Conservation (phyloP, 2,797 vertebrate species). For the Thamnophis elegans region DNA sequence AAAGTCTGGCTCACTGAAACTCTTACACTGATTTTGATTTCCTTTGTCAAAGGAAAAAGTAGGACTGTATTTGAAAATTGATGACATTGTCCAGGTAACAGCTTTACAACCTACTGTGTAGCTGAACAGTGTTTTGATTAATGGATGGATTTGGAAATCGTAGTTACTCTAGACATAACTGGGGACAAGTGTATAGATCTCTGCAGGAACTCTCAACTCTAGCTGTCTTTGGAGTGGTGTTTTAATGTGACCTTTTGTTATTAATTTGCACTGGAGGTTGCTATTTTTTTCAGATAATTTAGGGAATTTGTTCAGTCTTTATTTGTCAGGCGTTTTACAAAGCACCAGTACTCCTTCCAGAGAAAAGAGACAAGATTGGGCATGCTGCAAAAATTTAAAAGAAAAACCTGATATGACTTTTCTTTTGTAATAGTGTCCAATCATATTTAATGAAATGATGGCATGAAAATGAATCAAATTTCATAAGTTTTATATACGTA, state of each 20-base stretch:
- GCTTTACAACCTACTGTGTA: constrained; percentile 44
- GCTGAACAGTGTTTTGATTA: constrained; percentile 29
- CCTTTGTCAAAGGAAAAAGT: constrained; percentile 24
- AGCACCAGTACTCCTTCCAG: constrained; percentile 29
- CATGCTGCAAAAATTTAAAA: background rate
- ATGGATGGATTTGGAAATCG: constrained; percentile 42
- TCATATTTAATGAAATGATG: background rate
- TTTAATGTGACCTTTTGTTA: constrained; percentile 40
- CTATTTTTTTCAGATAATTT: constrained; percentile 46
- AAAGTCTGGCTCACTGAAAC: background rate
- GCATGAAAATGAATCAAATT: background rate
- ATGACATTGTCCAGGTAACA: constrained; percentile 49
- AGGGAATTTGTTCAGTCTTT: constrained; percentile 40
- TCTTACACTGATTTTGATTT: background rate
- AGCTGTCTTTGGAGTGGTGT: constrained; percentile 29
- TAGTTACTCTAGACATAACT: constrained; percentile 52
- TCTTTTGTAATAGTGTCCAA: background rate
- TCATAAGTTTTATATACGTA: background rate
- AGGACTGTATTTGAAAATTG: constrained; percentile 52
- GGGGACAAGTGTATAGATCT: constrained; percentile 38
- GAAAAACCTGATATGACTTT: background rate
- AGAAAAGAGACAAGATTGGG: background rate
- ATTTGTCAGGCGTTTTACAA: constrained; percentile 27
- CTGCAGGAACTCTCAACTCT: constrained; percentile 39
- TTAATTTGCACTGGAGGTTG: constrained; percentile 49